phyloP scores from a whole-genome alignment of 2,888 invertebrate species.

The Tetanocera ferruginea region DNA sequence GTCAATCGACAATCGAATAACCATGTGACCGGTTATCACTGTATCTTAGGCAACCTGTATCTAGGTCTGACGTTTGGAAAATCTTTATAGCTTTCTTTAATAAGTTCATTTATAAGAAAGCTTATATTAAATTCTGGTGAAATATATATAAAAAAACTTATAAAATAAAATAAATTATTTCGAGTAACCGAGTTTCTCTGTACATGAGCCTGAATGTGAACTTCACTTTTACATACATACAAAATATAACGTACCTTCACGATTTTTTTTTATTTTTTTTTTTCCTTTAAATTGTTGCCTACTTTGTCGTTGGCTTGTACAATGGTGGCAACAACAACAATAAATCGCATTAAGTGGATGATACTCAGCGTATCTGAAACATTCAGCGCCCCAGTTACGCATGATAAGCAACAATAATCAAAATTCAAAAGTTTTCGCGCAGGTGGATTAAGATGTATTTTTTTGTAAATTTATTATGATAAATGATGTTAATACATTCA shows the following conservation, averaged over 20 bases:
- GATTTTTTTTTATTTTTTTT: slow-evolving; percentile 49
- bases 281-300: slow-evolving; percentile 22
- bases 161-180: no score
- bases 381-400: slow-evolving; percentile 7
- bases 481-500: not conserved
- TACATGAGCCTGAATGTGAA: slow-evolving; percentile 44
- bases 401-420: slow-evolving; percentile 49
- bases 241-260: not conserved
- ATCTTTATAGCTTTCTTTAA: no score
- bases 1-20: no score
- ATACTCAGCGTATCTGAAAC: slow-evolving; percentile 60
- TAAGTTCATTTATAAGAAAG: no score
- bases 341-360: slow-evolving; percentile 64
- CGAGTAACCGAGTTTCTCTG: slow-evolving; percentile 26
- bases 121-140: no score
- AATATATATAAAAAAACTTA: no score
- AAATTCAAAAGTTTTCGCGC: slow-evolving; percentile 61
- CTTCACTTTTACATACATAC: not conserved
- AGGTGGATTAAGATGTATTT: slow-evolving; percentile 51
- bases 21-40: no score
- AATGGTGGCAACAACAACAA: slow-evolving; percentile 30
- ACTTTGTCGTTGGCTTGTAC: slow-evolving; percentile 1
- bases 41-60: no score
- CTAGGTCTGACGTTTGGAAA: no score
- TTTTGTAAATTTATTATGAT: slow-evolving; percentile 18